A percentile compares a stretch with the other conserved stretches of the same genome.
phyloP scores from a whole-genome alignment of 2,797 vertebrate genomes.

The Agapornis canus region DNA sequence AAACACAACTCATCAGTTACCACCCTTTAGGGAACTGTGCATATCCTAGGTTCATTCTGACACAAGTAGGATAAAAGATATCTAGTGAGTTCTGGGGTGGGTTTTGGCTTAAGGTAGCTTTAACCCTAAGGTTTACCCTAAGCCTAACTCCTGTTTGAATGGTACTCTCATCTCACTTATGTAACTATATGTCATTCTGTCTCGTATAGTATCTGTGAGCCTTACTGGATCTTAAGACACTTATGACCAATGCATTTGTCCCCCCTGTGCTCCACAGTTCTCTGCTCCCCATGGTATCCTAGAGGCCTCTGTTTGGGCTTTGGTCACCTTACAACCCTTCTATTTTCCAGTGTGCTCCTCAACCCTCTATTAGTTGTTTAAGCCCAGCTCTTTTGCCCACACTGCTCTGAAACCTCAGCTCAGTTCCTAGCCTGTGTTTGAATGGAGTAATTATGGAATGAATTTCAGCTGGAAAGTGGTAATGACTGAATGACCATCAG shows the following conservation, averaged over 20 bases:
- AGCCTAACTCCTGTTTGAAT: neutral
- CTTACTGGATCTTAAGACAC: neutral
- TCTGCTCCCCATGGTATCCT: neutral
- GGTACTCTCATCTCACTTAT: neutral
- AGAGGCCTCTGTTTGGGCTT: neutral
- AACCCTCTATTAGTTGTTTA: neutral
- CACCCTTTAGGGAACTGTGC: neutral
- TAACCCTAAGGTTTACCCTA: neutral
- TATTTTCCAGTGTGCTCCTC: neutral
- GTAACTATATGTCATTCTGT: neutral
- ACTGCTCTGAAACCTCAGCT: neutral
- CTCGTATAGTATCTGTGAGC: neutral
- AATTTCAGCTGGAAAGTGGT: neutral
- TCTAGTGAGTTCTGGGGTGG: neutral
- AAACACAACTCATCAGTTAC: neutral
- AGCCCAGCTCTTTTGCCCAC: neutral
- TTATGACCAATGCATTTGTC: neutral
- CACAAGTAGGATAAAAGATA: neutral
- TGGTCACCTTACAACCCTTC: neutral
- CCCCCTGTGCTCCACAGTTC: neutral
- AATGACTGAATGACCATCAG: neutral
- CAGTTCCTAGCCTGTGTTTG: neutral
- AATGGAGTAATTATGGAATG: neutral
- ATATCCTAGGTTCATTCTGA: neutral
- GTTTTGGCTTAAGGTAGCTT: neutral